Evolutionary conservation across 2,113 vertebrate genomes (phyloP).

Genomic region (Anhinga rufa): DNA sequence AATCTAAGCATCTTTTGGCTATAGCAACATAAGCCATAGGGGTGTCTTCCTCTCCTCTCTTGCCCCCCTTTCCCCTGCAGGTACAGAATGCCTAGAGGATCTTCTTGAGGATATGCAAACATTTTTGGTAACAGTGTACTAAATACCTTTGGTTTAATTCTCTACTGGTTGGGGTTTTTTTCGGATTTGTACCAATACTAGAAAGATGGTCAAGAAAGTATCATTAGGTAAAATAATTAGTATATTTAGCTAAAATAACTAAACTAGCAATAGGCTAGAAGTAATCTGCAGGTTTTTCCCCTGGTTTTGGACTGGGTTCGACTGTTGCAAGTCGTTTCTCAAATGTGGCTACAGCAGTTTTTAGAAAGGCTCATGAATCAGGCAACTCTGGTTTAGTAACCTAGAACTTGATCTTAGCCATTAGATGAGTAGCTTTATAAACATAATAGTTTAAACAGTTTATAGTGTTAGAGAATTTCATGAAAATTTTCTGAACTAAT

Average conservation of each 20-base stretch:
- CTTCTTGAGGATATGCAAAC: background rate
- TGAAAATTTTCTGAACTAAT: background rate
- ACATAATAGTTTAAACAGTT: background rate
- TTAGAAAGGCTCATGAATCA: background rate
- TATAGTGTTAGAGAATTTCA: background rate
- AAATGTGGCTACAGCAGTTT: background rate
- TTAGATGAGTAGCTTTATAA: background rate
- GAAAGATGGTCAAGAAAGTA: background rate
- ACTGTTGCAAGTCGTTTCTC: background rate
- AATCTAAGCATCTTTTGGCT: conserved; percentile 60
- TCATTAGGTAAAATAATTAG: background rate
- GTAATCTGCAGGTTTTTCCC: background rate
- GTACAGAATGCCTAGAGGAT: conserved; percentile 27
- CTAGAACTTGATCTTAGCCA: background rate
- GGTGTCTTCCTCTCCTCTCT: background rate
- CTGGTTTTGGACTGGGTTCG: background rate
- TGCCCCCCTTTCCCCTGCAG: conserved; percentile 13
- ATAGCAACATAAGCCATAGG: conserved; percentile 54
- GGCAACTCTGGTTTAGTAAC: background rate
- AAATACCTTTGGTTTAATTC: background rate
- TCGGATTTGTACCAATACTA: background rate
- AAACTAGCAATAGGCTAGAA: background rate
- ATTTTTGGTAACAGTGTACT: background rate
- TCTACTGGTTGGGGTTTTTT: background rate
- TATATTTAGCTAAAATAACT: background rate